Evolutionary conservation across 2,113 vertebrate genomes (phyloP).

Genomic region (Tyto alba): DNA sequence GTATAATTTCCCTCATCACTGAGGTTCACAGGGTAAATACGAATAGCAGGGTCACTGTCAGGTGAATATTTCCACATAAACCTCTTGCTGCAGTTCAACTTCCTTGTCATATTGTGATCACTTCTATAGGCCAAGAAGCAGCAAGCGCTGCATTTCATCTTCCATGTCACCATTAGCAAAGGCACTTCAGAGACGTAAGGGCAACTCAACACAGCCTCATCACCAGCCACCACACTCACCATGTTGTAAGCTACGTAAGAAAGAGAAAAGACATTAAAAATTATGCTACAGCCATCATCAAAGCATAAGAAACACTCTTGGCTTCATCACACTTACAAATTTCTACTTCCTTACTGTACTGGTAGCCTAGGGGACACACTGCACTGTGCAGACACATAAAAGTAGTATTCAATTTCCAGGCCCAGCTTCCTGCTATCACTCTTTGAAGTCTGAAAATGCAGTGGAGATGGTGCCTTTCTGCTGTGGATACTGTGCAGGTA

Average conservation of each 20-base stretch:
- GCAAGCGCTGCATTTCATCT: not conserved
- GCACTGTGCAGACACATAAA: not conserved
- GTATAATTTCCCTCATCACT: constrained; percentile 40
- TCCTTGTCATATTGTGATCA: not conserved
- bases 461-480: not conserved
- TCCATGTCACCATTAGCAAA: not conserved
- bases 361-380: not conserved
- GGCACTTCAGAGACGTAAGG: accelerated
- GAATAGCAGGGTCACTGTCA: not conserved
- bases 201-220: constrained; percentile 30
- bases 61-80: constrained; percentile 23
- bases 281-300: not conserved
- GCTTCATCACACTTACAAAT: not conserved
- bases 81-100: constrained; percentile 15
- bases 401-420: not conserved
- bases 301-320: not conserved
- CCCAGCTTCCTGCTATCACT: not conserved
- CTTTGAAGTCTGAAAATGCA: not conserved
- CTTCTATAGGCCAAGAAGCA: not conserved
- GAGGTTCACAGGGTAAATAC: constrained; percentile 26
- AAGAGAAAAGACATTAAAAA: not conserved
- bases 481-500: not conserved
- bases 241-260: not conserved
- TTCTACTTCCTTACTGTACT: not conserved
- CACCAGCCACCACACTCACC: not conserved